Conservation (phyloP, 2,113 vertebrate species). For the Sylvia atricapilla region DNA sequence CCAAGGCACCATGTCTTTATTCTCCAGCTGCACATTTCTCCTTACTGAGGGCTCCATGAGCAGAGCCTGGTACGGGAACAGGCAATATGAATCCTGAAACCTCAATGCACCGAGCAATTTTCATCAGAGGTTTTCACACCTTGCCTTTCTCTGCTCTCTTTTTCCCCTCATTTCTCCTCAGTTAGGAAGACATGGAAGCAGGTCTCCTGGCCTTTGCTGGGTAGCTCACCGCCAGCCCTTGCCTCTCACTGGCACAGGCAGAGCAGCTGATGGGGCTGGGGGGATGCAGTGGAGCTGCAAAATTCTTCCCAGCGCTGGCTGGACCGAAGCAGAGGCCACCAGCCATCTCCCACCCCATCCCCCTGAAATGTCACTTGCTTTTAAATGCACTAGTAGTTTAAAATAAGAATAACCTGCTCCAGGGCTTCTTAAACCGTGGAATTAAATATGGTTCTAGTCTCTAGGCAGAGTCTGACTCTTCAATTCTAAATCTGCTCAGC, state of each 20-base stretch:
- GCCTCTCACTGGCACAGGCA: background rate
- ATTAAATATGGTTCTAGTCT: conserved; percentile 71
- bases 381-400: conserved; percentile 52
- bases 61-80: background rate
- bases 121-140: background rate
- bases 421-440: conserved; percentile 62
- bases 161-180: background rate
- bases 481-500: conserved; percentile 69
- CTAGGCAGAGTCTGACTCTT: conserved; percentile 64
- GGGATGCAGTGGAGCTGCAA: background rate
- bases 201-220: background rate
- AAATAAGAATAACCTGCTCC: conserved; percentile 61
- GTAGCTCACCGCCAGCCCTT: background rate
- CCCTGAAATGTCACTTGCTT: conserved; percentile 28
- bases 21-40: background rate
- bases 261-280: background rate
- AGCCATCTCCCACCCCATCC: background rate
- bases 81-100: background rate
- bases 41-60: background rate
- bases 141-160: background rate
- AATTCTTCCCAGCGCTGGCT: background rate
- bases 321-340: background rate
- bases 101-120: background rate
- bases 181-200: background rate
- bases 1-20: background rate